Evolutionary conservation across 2,888 invertebrate genomes (phyloP), one percentile per base, ranked within the genome.

Genomic region (Trichogramma evanescens): DNA sequence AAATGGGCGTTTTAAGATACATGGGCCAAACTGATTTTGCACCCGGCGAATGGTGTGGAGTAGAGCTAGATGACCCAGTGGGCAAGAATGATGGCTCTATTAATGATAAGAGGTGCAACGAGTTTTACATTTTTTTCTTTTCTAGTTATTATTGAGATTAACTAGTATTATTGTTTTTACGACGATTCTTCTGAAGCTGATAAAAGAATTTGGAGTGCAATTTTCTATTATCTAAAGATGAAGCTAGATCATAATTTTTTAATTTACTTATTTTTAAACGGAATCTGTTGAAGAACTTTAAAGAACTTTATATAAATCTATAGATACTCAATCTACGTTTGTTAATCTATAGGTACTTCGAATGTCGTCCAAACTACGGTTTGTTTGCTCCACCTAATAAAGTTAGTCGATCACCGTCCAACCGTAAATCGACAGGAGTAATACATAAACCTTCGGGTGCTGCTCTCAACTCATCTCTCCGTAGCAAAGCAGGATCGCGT

Each of bases 11-110:
- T 46, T 82, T 97, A 56, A 84, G 89, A 67, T 97, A 86, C 76
- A 84, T 95, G 66, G 97, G 97, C 40, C 80, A 83, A 55, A 92
- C 96, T 43, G 91, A 93, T 71, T 97, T 97, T 78, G 95, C 96
- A 1, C 79, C 87, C 44, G 97, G 97, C 44, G 87, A 93, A 69
- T 97, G 96, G 96, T 95, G 92, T 64, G 97, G 97, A 39, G 89
- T 98, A 26, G 95, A 97, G 78, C 82, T 98, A 68, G 95, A 96
- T 75, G 94, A 95, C 67, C 88, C 93, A 1, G 80, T 89, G 62
- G 98, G 98, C 57, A 97, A 97, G 80, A 97, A 98, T 78, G 95
- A 98, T 74, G 97, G 98, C 61, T 88, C 92, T 54, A 94, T 97
- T 43, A 91, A 88, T 66, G 95, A 93, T 58, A 89, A 88, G 79